Conservation (phyloP, 1,140 invertebrate species). For the Stenopsyche tienmushanensis region DNA sequence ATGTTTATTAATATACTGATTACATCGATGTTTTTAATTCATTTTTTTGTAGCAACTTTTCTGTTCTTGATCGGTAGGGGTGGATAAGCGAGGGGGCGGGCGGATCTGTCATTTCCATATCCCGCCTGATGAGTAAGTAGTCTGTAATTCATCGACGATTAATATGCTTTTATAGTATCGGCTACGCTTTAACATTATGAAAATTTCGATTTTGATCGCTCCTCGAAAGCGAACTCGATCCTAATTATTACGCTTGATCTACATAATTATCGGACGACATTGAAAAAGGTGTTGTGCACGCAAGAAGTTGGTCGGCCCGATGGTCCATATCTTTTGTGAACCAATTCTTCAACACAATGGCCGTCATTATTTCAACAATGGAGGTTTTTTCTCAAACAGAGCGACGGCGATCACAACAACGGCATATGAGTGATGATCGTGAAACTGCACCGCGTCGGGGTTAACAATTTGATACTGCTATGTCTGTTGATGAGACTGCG, state of each 20-base stretch:
- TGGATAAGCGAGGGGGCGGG: constrained; percentile 10
- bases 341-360: constrained; percentile 16
- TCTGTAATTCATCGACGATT: neutral
- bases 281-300: constrained; percentile 1
- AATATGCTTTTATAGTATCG: neutral
- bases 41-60: constrained; percentile 4
- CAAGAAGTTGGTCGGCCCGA: neutral
- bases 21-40: constrained; percentile 1
- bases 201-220: too few species aligned
- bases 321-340: constrained; percentile 5
- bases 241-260: neutral
- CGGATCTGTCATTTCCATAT: constrained; percentile 16
- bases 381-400: neutral
- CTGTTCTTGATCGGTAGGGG: constrained; percentile 16
- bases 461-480: too few species aligned
- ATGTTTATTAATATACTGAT: neutral
- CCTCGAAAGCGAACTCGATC: too few species aligned
- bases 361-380: constrained; percentile 24
- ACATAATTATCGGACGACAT: neutral
- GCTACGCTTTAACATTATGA: too few species aligned
- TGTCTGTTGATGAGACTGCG: too few species aligned
- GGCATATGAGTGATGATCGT: constrained; percentile 15
- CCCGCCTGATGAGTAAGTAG: neutral
- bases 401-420: constrained; percentile 18
- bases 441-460: too few species aligned